These are phyloP conservation scores for Hylia prasina DNA, from an alignment of 2,113 vertebrate genomes.

Conservation along the genomic window DNA sequence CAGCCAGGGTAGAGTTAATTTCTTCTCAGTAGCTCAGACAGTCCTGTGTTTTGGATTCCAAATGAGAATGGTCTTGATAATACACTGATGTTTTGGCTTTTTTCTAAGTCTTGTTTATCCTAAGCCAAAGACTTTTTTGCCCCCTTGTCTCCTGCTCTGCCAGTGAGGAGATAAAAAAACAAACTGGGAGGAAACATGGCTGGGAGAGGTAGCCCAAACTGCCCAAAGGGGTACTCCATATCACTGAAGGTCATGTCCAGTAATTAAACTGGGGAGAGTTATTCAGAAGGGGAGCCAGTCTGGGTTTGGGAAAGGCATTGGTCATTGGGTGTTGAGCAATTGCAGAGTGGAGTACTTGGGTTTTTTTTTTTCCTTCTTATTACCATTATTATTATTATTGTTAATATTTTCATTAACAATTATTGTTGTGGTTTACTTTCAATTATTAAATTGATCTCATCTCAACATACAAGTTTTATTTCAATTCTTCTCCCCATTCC, in stretches of 20 bases:
- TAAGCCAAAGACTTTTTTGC: not conserved
- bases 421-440: not conserved
- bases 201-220: not conserved
- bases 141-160: not conserved
- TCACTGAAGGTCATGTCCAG: not conserved
- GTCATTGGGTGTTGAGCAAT: not conserved
- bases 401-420: not conserved
- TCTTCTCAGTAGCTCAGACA: not conserved
- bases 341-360: not conserved
- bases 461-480: not conserved
- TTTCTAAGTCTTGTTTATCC: not conserved
- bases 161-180: not conserved
- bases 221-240: not conserved
- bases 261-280: not conserved
- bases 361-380: not conserved
- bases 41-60: not conserved
- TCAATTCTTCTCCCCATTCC: not conserved
- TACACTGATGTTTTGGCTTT: not conserved
- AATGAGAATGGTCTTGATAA: not conserved
- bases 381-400: not conserved
- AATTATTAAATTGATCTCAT: not conserved
- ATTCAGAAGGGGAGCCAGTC: not conserved
- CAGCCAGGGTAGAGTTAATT: not conserved
- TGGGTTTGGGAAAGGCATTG: not conserved
- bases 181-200: not conserved